Percentiles rank a stretch among this genome's conserved stretches.
These are phyloP conservation scores for Aphelenchoides fujianensis DNA, from an alignment of 1,140 invertebrate genomes.

Conservation along the genomic window DNA sequence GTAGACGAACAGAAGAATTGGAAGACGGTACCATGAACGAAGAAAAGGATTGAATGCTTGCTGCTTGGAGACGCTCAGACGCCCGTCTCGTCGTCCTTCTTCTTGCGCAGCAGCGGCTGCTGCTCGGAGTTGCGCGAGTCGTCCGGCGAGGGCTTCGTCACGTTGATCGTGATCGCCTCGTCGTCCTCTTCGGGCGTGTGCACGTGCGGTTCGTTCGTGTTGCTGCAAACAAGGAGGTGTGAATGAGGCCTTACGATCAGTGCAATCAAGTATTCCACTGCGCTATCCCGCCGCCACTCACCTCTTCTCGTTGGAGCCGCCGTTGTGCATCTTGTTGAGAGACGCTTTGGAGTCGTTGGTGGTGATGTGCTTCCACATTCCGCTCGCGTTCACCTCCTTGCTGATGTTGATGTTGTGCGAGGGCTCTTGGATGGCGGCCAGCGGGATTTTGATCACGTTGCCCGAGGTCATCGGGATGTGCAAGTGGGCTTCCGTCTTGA, in stretches of 20 bases:
- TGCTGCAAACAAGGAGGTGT: too few relatives aligned
- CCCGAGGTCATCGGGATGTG: slow-evolving; percentile 85
- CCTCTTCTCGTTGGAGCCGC: background rate
- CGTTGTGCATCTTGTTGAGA: background rate
- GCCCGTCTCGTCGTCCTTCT: slow-evolving; percentile 32
- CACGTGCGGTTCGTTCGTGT: too few relatives aligned
- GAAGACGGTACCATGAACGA: too few relatives aligned
- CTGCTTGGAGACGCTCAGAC: too few relatives aligned
- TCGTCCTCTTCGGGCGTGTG: slow-evolving; percentile 61
- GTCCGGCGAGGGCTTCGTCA: slow-evolving; percentile 44
- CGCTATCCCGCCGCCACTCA: background rate
- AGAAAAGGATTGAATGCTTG: too few relatives aligned
- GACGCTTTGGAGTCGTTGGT: slow-evolving; percentile 59
- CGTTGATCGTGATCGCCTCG: slow-evolving; percentile 61
- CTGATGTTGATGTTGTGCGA: slow-evolving; percentile 76
- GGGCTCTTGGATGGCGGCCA: slow-evolving; percentile 68
- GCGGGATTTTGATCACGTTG: slow-evolving; percentile 84
- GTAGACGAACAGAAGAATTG: too few relatives aligned
- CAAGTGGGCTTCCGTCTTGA: slow-evolving; percentile 67
- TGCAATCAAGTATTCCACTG: slow-evolving; percentile 20
- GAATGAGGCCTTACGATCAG: slow-evolving; percentile 32
- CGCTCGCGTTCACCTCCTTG: slow-evolving; percentile 85
- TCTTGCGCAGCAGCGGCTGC: slow-evolving; percentile 35
- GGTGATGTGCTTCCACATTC: slow-evolving; percentile 90
- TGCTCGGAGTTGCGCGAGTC: slow-evolving; percentile 18